Percentiles rank a stretch among this genome's conserved stretches.
These are phyloP conservation scores for Orchestia grillus DNA, from an alignment of 1,140 invertebrate genomes.

Conservation along the genomic window DNA sequence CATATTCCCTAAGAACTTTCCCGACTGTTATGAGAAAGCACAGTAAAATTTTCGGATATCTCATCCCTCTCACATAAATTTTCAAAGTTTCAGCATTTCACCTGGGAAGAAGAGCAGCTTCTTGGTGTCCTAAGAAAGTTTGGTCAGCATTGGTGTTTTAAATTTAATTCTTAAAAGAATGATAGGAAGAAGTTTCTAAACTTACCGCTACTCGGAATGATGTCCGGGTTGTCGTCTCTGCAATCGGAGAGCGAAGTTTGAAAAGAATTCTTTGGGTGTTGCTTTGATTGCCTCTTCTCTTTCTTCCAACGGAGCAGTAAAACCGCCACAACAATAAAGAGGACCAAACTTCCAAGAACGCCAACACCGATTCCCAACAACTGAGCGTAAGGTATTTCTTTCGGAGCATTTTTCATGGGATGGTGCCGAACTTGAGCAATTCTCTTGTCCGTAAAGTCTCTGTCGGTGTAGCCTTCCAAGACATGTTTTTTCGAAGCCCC, in stretches of 20 bases:
- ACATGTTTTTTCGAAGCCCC: slow-evolving; percentile 78
- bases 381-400: slow-evolving; percentile 59
- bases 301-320: slow-evolving; percentile 58
- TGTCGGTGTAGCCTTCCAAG: slow-evolving; percentile 82
- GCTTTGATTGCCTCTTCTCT: slow-evolving; percentile 61
- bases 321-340: slow-evolving; percentile 63
- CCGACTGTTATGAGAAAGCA: neutral
- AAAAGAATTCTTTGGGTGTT: slow-evolving; percentile 24
- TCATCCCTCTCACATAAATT: neutral
- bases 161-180: neutral
- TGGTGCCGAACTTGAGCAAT: slow-evolving; percentile 65
- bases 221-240: slow-evolving; percentile 23
- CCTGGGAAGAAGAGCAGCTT: neutral
- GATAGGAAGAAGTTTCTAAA: neutral
- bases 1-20: neutral
- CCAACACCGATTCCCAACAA: slow-evolving; percentile 64
- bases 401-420: slow-evolving; percentile 62
- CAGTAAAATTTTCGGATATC: neutral
- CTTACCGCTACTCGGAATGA: slow-evolving; percentile 49
- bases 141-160: neutral
- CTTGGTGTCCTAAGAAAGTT: neutral
- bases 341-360: slow-evolving; percentile 62
- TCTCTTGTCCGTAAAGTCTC: slow-evolving; percentile 78
- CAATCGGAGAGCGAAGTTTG: slow-evolving; percentile 47
- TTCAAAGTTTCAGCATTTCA: neutral